A percentile compares a stretch with the other conserved stretches of the same genome.
Evolutionary conservation across 2,888 invertebrate species (phyloP).

Genomic region (Synanthedon tipuliformis): DNA sequence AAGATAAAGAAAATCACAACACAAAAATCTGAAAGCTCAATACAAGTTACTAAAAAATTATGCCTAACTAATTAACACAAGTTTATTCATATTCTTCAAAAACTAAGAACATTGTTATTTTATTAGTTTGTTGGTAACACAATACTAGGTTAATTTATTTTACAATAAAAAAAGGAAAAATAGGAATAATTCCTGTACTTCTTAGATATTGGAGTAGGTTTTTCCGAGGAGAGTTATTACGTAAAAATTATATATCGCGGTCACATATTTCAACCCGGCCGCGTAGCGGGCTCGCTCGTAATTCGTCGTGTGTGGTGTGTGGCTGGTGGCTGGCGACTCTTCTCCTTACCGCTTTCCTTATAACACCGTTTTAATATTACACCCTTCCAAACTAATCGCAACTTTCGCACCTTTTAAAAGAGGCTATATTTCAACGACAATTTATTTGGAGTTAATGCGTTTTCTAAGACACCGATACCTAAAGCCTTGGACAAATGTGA

Average conservation of each 20-base stretch:
- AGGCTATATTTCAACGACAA: conserved; percentile 16
- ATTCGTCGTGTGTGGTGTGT: conserved; percentile 69
- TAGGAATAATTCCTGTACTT: neutral
- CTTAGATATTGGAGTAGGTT: conserved; percentile 1
- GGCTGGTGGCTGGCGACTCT: conserved; percentile 63
- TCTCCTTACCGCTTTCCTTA: conserved; percentile 33
- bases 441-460: conserved; percentile 14
- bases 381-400: conserved; percentile 17
- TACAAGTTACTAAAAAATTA: no score
- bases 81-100: no score
- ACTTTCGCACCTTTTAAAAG: conserved; percentile 16
- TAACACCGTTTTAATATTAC: conserved; percentile 28
- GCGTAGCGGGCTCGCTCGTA: conserved; percentile 54
- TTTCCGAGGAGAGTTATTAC: conserved; percentile 27
- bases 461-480: conserved; percentile 22
- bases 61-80: no score
- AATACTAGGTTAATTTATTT: no score
- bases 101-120: no score
- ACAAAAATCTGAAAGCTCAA: no score
- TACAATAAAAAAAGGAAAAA: neutral
- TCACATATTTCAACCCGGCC: conserved; percentile 47
- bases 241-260: conserved; percentile 56
- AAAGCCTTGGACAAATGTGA: conserved; percentile 66
- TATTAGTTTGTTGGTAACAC: no score
- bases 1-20: no score